A percentile compares a stretch with the other conserved stretches of the same genome.
Evolutionary conservation across 2,797 vertebrate species (phyloP).

Genomic region (Octomys mimax): DNA sequence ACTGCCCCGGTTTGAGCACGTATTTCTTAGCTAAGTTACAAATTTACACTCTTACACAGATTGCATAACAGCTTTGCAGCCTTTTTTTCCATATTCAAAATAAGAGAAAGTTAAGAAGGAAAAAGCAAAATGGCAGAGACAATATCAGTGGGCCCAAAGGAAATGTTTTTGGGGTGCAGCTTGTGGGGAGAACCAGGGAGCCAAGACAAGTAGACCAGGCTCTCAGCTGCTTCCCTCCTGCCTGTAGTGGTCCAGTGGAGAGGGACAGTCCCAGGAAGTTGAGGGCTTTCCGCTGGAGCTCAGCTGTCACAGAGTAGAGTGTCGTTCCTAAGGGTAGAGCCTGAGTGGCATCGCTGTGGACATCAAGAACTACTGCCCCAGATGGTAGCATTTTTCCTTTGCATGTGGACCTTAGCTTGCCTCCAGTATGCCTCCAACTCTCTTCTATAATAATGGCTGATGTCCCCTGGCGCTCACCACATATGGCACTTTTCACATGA

Average conservation of each 20-base stretch:
- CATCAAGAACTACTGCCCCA: not conserved
- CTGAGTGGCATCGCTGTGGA: not conserved
- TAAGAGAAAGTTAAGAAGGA: conserved; percentile 18
- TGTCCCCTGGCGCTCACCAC: not conserved
- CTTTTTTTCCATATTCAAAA: conserved; percentile 26
- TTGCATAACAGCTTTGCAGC: not conserved
- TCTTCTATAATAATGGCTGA: not conserved
- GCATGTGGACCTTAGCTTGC: not conserved
- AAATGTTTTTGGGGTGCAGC: not conserved
- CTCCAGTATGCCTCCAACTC: not conserved
- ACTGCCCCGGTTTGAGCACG: not conserved
- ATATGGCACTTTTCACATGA: not conserved
- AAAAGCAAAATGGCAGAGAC: not conserved
- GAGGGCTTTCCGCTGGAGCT: not conserved
- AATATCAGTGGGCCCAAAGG: not conserved
- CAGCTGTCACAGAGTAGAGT: not conserved
- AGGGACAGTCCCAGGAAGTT: not conserved
- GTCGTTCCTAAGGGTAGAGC: not conserved
- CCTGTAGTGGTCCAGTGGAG: fast-evolving
- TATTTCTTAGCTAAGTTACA: conserved; percentile 47
- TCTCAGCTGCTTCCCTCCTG: not conserved
- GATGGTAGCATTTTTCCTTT: not conserved
- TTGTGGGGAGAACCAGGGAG: not conserved
- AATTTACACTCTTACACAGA: not conserved
- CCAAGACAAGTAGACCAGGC: not conserved